phyloP scores from a whole-genome alignment of 2,797 vertebrate genomes.

The Pseudochaenichthys georgianus region DNA sequence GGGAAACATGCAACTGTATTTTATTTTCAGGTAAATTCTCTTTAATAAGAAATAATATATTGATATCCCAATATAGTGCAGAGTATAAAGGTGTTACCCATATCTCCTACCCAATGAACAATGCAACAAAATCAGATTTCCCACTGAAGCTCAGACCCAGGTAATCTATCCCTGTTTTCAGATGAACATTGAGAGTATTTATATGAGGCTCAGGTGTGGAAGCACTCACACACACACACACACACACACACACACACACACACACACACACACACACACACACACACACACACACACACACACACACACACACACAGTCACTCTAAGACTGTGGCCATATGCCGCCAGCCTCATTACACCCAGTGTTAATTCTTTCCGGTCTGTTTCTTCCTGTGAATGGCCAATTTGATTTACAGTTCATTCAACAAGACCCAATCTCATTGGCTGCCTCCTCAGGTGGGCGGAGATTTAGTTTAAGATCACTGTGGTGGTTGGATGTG shows the following conservation, averaged over 20 bases:
- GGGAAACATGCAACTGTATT: too few species aligned
- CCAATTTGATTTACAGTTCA: neutral
- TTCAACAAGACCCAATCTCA: slow-evolving; percentile 21
- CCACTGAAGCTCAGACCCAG: too few species aligned
- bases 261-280: too few species aligned
- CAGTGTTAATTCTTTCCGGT: neutral
- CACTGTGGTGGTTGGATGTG: neutral
- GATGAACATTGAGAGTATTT: too few species aligned
- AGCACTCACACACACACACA: neutral
- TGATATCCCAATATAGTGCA: too few species aligned
- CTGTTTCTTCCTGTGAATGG: slow-evolving; percentile 34
- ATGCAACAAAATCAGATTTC: too few species aligned
- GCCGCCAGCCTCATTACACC: neutral
- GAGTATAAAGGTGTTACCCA: too few species aligned
- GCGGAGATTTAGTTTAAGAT: neutral
- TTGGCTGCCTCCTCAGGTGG: slow-evolving; percentile 20
- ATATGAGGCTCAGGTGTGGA: slow-evolving; percentile 7
- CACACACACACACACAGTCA: neutral
- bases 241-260: neutral
- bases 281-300: neutral
- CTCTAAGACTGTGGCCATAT: slow-evolving; percentile 9
- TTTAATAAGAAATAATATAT: too few species aligned
- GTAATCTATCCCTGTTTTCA: too few species aligned
- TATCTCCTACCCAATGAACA: too few species aligned
- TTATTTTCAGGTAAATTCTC: too few species aligned